Conservation (phyloP, 2,797 vertebrate genomes). For the Semotilus atromaculatus region DNA sequence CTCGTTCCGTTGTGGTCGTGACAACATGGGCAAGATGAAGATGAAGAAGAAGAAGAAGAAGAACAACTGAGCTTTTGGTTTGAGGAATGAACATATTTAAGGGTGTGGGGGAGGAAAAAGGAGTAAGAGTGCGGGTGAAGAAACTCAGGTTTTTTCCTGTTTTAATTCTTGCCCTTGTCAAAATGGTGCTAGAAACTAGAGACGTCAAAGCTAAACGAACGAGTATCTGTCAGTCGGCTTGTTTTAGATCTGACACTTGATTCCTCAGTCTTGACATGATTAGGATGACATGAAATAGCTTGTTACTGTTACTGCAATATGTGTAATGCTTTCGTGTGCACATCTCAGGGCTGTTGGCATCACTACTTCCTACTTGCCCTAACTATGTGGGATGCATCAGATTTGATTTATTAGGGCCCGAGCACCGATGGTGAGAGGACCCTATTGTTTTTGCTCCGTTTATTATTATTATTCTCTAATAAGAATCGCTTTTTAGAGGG, state of each 20-base stretch:
- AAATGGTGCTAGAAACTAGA: constrained; percentile 24
- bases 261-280: constrained; percentile 34
- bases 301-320: constrained; percentile 2
- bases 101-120: constrained; percentile 6
- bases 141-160: constrained; percentile 25
- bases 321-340: constrained; percentile 2
- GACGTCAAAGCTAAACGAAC: neutral
- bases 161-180: constrained; percentile 30
- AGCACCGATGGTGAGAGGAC: too few relatives aligned
- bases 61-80: constrained; percentile 21
- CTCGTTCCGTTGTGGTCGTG: constrained; percentile 47
- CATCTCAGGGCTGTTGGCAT: neutral
- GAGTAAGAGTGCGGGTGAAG: neutral
- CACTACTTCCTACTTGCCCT: neutral
- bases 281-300: neutral
- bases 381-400: neutral
- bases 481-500: too few relatives aligned
- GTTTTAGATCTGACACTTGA: constrained; percentile 33
- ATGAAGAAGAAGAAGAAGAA: constrained; percentile 1
- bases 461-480: too few relatives aligned
- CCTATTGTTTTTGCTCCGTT: too few relatives aligned
- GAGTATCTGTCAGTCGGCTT: constrained; percentile 26
- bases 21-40: constrained; percentile 48
- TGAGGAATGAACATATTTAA: constrained; percentile 22
- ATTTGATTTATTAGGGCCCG: too few relatives aligned